These are phyloP conservation scores for Ceratosolen solmsi DNA, from an alignment of 1,140 invertebrate species.

Conservation along the genomic window DNA sequence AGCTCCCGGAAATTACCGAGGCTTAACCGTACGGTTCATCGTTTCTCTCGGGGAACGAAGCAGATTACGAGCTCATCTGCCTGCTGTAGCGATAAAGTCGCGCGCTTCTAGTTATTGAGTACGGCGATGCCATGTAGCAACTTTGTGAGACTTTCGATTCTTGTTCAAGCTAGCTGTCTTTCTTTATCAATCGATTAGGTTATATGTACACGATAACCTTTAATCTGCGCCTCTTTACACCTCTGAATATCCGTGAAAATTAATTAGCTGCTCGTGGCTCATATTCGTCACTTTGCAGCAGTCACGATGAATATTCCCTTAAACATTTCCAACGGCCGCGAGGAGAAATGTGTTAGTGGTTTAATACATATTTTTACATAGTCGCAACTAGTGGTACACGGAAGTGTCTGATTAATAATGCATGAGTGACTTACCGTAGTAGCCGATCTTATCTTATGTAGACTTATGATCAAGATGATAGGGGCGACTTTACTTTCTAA, in stretches of 20 bases:
- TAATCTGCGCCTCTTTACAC: neutral
- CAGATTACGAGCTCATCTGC: neutral
- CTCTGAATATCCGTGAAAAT: neutral
- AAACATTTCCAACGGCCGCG: neutral
- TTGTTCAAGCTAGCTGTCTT: neutral
- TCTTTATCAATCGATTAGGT: neutral
- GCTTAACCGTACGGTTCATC: slow-evolving; percentile 61
- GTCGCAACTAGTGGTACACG: neutral
- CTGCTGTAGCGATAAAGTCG: slow-evolving; percentile 7
- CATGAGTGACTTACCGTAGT: neutral
- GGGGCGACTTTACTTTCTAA: neutral
- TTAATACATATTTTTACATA: neutral
- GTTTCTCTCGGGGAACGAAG: slow-evolving; percentile 45
- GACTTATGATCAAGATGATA: neutral
- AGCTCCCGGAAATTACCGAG: slow-evolving; percentile 71
- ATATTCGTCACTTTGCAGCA: neutral
- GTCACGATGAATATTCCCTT: neutral
- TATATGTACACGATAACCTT: slow-evolving; percentile 9
- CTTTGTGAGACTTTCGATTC: slow-evolving; percentile 20
- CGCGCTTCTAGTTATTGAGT: slow-evolving; percentile 18
- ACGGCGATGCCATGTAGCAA: neutral
- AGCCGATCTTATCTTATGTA: neutral
- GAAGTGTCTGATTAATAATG: slow-evolving; percentile 11
- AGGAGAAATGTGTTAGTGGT: slow-evolving; percentile 20
- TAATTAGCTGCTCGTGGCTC: neutral